A percentile compares a stretch with the other conserved stretches of the same genome.
Conservation (phyloP, 1,140 invertebrate species). For the Nixonia krombeini region DNA sequence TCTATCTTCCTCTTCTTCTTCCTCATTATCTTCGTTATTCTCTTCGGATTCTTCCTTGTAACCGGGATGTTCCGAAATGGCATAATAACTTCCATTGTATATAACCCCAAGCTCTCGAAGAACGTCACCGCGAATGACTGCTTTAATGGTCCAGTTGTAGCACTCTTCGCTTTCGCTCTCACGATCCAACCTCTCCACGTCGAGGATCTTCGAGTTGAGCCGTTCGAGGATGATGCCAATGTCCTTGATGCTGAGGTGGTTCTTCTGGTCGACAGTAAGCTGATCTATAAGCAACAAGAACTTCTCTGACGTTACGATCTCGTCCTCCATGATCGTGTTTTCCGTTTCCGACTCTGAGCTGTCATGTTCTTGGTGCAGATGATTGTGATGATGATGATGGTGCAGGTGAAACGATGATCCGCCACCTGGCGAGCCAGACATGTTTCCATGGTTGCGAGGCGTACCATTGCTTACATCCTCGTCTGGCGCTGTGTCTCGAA, state of each 20-base stretch:
- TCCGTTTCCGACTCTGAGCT: conserved; percentile 93
- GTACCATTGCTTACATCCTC: conserved; percentile 63
- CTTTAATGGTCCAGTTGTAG: conserved; percentile 95
- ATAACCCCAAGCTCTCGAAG: conserved; percentile 91
- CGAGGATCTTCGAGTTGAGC: conserved; percentile 91
- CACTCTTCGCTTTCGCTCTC: conserved; percentile 92
- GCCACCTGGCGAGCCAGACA: conserved; percentile 16
- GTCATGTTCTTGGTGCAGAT: conserved; percentile 77
- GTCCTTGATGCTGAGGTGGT: conserved; percentile 92
- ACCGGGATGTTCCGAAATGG: conserved; percentile 93
- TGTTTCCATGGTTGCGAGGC: conserved; percentile 23
- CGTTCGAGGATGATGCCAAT: conserved; percentile 94
- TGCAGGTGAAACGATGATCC: conserved; percentile 61
- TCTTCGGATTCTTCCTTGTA: conserved; percentile 90
- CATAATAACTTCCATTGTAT: conserved; percentile 96
- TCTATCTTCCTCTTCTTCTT: conserved; percentile 84
- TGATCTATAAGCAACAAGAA: conserved; percentile 94
- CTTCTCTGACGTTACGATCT: conserved; percentile 89
- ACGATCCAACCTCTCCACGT: conserved; percentile 91
- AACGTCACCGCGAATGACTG: conserved; percentile 91
- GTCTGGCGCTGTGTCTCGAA: conserved; percentile 68
- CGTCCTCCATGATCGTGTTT: conserved; percentile 92
- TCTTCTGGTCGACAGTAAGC: conserved; percentile 90
- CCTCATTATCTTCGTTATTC: conserved; percentile 83
- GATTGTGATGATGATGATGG: conserved; percentile 60